Conservation (phyloP, 1,140 invertebrate species). For the Microvelia longipes region DNA sequence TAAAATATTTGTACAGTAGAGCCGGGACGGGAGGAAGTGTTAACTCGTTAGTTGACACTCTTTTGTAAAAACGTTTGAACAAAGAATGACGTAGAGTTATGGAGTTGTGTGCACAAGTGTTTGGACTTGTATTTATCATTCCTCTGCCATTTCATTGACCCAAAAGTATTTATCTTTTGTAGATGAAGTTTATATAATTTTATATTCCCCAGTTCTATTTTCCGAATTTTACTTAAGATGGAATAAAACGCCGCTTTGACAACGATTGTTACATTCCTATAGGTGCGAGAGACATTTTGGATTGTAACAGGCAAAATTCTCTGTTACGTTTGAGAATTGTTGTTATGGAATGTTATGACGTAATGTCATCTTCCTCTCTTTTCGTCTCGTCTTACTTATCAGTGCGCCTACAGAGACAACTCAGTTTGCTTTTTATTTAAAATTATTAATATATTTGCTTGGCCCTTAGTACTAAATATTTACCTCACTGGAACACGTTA, state of each 20-base stretch:
- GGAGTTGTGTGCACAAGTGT: neutral
- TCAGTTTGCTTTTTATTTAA: no score
- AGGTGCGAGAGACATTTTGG: no score
- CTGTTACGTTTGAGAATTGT: neutral
- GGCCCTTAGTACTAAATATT: no score
- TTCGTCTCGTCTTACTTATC: no score
- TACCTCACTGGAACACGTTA: no score
- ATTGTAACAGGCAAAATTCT: no score
- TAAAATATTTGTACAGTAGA: neutral
- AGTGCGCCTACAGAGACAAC: no score
- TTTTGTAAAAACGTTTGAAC: neutral
- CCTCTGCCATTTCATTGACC: neutral
- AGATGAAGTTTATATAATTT: neutral
- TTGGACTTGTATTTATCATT: neutral
- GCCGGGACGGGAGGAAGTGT: neutral
- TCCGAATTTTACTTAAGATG: no score
- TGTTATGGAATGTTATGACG: neutral
- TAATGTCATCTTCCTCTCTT: no score
- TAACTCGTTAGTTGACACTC: neutral
- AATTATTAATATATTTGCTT: no score
- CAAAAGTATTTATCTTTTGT: neutral
- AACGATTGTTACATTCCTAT: no score
- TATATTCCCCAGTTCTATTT: neutral
- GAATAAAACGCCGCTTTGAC: no score
- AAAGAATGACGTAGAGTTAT: neutral